phyloP scores from a whole-genome alignment of 2,113 vertebrate genomes.

The Chaenogobius annularis region DNA sequence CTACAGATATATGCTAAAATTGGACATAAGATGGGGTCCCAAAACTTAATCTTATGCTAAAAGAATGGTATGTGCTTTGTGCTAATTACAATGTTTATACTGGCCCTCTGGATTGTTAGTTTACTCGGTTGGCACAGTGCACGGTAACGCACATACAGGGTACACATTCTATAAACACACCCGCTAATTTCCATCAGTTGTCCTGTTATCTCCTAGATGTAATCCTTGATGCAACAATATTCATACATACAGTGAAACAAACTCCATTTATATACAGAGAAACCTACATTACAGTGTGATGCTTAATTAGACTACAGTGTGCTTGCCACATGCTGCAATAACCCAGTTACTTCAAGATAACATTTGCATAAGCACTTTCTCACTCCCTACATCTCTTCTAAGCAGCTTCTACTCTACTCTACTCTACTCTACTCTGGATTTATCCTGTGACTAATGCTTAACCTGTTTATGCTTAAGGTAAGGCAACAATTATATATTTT shows the following conservation, averaged over 20 bases:
- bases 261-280: background rate
- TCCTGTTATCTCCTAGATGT: background rate
- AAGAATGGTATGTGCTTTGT: background rate
- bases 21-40: too few species aligned
- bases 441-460: slow-evolving; percentile 1
- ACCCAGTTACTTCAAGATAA: background rate
- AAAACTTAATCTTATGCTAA: background rate
- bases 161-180: too few species aligned
- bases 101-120: background rate
- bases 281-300: background rate
- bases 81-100: background rate
- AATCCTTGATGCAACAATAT: background rate
- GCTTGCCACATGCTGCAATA: slow-evolving; percentile 6
- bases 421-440: too few species aligned
- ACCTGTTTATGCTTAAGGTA: slow-evolving; percentile 12
- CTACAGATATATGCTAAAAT: too few species aligned
- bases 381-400: background rate
- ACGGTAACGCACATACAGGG: too few species aligned
- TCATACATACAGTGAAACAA: background rate
- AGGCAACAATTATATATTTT: background rate
- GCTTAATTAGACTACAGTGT: slow-evolving; percentile 2
- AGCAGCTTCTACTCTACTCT: background rate
- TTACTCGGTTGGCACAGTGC: too few species aligned
- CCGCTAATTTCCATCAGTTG: too few species aligned
- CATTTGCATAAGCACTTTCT: slow-evolving; percentile 11